Evolutionary conservation across 2,797 vertebrate species (phyloP), one percentile per base, ranked within the genome.

Genomic region (Amblyraja radiata): DNA sequence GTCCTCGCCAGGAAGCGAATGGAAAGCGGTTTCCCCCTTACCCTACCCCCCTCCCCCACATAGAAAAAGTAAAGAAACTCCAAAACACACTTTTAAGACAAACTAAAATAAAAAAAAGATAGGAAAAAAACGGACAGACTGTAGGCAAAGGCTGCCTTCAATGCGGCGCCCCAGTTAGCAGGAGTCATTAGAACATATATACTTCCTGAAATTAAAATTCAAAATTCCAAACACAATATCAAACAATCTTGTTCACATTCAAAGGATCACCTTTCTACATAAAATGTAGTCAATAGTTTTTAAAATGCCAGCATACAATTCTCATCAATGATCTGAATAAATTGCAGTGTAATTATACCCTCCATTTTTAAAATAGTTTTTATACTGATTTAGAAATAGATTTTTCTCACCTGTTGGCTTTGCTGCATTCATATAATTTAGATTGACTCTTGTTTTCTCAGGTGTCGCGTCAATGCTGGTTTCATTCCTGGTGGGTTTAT

Each of bases 381-480:
- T 63, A 21, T 63, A 16, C 14, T 32, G 58, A 13, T 18, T 25
- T 65, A 32, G n/a, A 18, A n/a, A 32, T 63, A 32, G 16, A 61
- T 28, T 63, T 16, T 86, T 86, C 11, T 13, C 63, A 1, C 65
- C 28, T 88, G 58, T 88, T 65, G 28, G 65, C 61, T 68, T 36
- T 88, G 84, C 13, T 54, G 63, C 28, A 88, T 65, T 65, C 6
- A 68, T 65, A 88, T 68, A 7, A 92, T 46, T 92, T 39, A 28
- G 7, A 76, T 58, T 92, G 71, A 71, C 23, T 16, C 13, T 93
- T 94, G 13, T 93, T 93, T 32, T 36, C 14, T 93, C 81, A 99
- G 98, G 98, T 65, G 95, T 99, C 9, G 96, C 97, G 0, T 97
- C 98, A 94, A 97, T 99, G 98, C 94, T 95, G 4, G 97, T 97